phyloP scores from a whole-genome alignment of 1,140 invertebrate species.

The Achroia grisella region DNA sequence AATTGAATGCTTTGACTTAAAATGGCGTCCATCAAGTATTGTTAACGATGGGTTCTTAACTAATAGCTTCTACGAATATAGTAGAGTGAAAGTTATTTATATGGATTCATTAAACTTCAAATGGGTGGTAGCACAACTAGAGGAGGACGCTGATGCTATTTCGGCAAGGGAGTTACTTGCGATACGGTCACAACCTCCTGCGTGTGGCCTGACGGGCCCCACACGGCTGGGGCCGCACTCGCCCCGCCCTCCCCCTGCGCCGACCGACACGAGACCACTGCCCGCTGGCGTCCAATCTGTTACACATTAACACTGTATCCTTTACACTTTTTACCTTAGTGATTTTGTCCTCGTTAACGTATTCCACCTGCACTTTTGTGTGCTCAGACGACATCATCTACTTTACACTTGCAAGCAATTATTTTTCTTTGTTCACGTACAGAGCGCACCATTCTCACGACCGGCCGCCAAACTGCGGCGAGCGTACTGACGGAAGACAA shows the following conservation, averaged over 20 bases:
- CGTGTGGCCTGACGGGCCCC: slow-evolving; percentile 67
- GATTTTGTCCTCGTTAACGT: slow-evolving; percentile 66
- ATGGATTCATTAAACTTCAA: slow-evolving; percentile 11
- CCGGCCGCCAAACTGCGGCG: slow-evolving; percentile 67
- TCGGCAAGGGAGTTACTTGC: slow-evolving; percentile 64
- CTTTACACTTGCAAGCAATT: slow-evolving; percentile 53
- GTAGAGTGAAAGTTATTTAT: background rate
- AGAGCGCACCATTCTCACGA: slow-evolving; percentile 66
- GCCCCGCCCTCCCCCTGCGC: slow-evolving; percentile 71
- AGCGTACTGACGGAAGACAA: slow-evolving; percentile 45
- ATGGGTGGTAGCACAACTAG: slow-evolving; percentile 28
- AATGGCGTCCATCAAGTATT: slow-evolving; percentile 7
- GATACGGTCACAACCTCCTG: slow-evolving; percentile 69
- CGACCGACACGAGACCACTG: slow-evolving; percentile 59
- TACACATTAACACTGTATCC: slow-evolving; percentile 63
- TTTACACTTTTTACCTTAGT: slow-evolving; percentile 57
- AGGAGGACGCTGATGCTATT: slow-evolving; percentile 52
- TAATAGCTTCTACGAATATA: background rate
- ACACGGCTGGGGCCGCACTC: slow-evolving; percentile 65
- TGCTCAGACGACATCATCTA: slow-evolving; percentile 71
- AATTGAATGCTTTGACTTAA: slow-evolving; percentile 4
- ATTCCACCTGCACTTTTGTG: slow-evolving; percentile 66
- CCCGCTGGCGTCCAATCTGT: slow-evolving; percentile 65
- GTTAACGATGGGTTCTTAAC: background rate
- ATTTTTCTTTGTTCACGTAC: slow-evolving; percentile 59